These are phyloP conservation scores for Archivesica marissinica DNA, from an alignment of 1,140 invertebrate genomes.

Conservation along the genomic window DNA sequence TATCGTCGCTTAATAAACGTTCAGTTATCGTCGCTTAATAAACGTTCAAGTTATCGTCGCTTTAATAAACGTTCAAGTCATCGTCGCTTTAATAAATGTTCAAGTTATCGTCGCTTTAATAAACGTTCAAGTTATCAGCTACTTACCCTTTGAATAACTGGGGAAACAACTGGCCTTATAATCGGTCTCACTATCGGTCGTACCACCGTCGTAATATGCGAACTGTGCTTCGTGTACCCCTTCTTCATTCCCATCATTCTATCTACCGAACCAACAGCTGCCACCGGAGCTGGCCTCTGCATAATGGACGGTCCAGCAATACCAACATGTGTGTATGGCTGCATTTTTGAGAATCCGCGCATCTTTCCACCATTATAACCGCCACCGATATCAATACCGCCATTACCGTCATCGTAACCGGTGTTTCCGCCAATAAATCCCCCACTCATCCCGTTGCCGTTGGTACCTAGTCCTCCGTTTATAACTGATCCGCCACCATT, in stretches of 20 bases:
- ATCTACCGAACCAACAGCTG: background rate
- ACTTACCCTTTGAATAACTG: constrained; percentile 45
- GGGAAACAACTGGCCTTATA: constrained; percentile 30
- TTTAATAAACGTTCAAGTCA: no score
- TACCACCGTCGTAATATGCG: constrained; percentile 31
- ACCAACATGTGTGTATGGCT: background rate
- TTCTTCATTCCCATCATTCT: background rate
- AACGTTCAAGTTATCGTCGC: no score
- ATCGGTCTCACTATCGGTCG: constrained; percentile 35
- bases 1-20: no score
- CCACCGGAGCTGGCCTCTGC: background rate
- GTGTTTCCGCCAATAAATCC: background rate
- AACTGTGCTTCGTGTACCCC: constrained; percentile 33
- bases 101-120: no score
- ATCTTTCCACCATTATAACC: constrained; percentile 11
- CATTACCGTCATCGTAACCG: background rate
- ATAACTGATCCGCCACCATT: background rate
- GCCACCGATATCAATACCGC: background rate
- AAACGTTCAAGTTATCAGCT: background rate
- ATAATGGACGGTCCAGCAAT: background rate
- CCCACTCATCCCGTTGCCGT: background rate
- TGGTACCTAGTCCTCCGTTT: background rate
- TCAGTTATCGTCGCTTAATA: no score
- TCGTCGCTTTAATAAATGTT: no score
- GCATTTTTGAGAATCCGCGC: background rate